Base-by-base conservation (phyloP, 2,888 invertebrate genomes). In the Yponomeuta sedellus region DNA sequence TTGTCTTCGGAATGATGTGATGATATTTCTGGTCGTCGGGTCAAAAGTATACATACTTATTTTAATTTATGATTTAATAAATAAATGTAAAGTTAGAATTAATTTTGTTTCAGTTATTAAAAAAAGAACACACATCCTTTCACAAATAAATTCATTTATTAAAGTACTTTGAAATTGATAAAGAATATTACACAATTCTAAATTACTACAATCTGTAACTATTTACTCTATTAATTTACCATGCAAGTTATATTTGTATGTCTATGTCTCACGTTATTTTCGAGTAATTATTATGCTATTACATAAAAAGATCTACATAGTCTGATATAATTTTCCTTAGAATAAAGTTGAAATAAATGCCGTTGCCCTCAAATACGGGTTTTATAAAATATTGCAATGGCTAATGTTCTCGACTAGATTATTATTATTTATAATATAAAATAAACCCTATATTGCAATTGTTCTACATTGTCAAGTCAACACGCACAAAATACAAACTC, bases 371-470 rank as follows among this genome's bases (percentile, higher is more conserved):
- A 12, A 25, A n/a, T 56, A 64, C 57, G 64, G 64, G 58, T 65
- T 79, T 81, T 79, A 79, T 80, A 80, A 77, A 77, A 82, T 88
- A 89, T 88, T 91, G 88, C 88, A 88, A 91, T 91, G 90, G 91
- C 91, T 86, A 84, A 83, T 83, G 84, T 81, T 87, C 88, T 78
- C 89, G 91, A 91, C 91, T 91, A 91, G 91, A 91, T 83, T 77
- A 83, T 85, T 52, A 59, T 59, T 65, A 65, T 65, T 62, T 57
- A 58, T 78, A 86, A 64, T 57, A 58, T 78, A 86, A 66, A 34
- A 82, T 82, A 86, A 83, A 73, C 75, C 78, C 79, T 85, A 84
- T 86, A 83, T 82, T 83, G 83, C 82, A 82, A 78, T 11, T 40
- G 72, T 69, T 52, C 44, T 52, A 34, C 34, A 16, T 52, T 16